A percentile compares a stretch with the other conserved stretches of the same genome.
Conservation (phyloP, 2,797 vertebrate species). For the Numenius phaeopus region DNA sequence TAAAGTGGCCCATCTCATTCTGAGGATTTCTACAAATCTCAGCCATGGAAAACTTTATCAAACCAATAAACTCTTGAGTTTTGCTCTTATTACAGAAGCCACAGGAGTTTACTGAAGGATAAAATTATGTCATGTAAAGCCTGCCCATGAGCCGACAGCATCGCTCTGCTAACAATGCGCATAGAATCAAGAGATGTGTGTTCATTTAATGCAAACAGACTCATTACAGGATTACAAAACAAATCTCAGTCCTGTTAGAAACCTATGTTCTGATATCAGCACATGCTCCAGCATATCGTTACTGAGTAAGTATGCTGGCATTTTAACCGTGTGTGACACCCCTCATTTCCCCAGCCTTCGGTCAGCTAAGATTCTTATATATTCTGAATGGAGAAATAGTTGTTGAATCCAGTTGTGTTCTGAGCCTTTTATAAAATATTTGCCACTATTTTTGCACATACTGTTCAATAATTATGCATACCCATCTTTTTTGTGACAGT, state of each 20-base stretch:
- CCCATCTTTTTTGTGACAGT: background rate
- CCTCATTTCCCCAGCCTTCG: background rate
- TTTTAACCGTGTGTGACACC: background rate
- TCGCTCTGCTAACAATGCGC: background rate
- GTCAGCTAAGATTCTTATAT: background rate
- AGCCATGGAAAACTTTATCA: background rate
- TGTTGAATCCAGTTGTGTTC: background rate
- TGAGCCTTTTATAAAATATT: background rate
- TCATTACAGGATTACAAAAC: background rate
- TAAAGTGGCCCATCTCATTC: background rate
- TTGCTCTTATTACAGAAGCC: background rate
- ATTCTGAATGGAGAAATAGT: background rate
- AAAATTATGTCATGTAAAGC: background rate
- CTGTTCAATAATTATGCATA: background rate
- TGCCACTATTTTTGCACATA: background rate
- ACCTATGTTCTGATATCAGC: background rate
- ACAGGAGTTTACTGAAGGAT: background rate
- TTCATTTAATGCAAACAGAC: background rate
- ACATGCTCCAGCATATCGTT: background rate
- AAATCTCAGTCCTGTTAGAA: background rate
- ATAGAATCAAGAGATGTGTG: background rate
- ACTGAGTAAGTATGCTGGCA: background rate
- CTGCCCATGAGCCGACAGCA: background rate
- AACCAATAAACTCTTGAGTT: background rate
- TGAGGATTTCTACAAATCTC: background rate